These are phyloP conservation scores for Falco concolor DNA, from an alignment of 2,797 vertebrate species.

Conservation along the genomic window DNA sequence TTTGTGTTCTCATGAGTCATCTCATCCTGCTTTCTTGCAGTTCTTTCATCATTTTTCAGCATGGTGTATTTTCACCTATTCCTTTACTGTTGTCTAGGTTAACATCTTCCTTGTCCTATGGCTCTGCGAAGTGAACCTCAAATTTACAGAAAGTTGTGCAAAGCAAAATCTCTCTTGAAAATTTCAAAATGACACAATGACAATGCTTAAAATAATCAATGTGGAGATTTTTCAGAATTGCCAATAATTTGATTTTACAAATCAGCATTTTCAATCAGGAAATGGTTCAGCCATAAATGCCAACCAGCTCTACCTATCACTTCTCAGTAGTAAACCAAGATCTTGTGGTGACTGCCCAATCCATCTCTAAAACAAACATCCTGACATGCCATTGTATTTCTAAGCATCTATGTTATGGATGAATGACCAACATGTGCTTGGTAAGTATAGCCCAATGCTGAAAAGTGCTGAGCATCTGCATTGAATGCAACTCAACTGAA, in stretches of 20 bases:
- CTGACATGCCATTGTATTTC: not conserved
- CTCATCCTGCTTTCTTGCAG: not conserved
- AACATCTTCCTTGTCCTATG: not conserved
- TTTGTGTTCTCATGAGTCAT: not conserved
- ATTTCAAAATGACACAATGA: not conserved
- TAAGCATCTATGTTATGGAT: not conserved
- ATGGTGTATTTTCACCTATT: not conserved
- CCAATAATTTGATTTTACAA: not conserved
- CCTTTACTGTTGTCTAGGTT: not conserved
- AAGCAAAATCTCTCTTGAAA: not conserved
- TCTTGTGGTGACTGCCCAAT: not conserved
- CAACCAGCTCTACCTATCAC: not conserved
- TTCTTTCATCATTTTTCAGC: not conserved
- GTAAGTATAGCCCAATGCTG: not conserved
- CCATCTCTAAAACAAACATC: not conserved
- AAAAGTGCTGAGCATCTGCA: not conserved
- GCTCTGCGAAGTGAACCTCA: not conserved
- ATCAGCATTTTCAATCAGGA: not conserved
- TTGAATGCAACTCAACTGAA: not conserved
- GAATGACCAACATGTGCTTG: not conserved
- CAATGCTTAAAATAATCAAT: not conserved
- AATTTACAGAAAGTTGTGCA: not conserved
- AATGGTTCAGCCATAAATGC: not conserved
- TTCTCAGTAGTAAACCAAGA: not conserved
- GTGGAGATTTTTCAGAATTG: not conserved